Evolutionary conservation across 2,113 vertebrate genomes (phyloP).

Genomic region (Gymnarchus niloticus): DNA sequence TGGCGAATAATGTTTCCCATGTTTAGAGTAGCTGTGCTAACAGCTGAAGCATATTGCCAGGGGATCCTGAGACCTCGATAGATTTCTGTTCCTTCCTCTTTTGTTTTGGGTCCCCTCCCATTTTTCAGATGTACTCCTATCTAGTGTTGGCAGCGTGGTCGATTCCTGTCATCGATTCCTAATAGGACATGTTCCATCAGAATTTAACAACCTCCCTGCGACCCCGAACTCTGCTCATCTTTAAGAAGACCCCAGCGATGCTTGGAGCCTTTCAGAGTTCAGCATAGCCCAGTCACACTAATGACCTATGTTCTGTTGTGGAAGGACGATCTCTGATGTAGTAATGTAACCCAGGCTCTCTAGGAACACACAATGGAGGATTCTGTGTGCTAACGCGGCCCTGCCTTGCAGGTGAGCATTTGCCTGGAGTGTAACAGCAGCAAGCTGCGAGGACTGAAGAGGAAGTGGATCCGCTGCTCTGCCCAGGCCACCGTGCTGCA

Average conservation of each 20-base stretch:
- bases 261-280: neutral
- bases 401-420: constrained; percentile 81
- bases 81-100: too few species aligned
- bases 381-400: neutral
- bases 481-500: constrained; percentile 96
- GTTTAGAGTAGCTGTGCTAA: too few species aligned
- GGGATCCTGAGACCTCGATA: too few species aligned
- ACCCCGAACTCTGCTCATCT: neutral
- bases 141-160: neutral
- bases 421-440: constrained; percentile 98
- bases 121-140: neutral
- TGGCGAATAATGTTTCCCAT: too few species aligned
- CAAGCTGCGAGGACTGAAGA: constrained; percentile 89
- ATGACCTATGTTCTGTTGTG: neutral
- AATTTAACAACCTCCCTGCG: neutral
- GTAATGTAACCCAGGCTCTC: neutral
- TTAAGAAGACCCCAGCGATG: neutral
- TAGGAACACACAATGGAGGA: neutral
- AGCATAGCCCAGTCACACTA: neutral
- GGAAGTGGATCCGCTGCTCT: constrained; percentile 98
- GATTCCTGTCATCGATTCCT: neutral
- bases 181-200: neutral
- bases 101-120: too few species aligned
- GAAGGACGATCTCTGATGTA: too few species aligned
- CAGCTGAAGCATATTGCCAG: too few species aligned